A percentile compares a stretch with the other conserved stretches of the same genome.
phyloP scores from a whole-genome alignment of 2,113 vertebrate species.

The Mixornis gularis region DNA sequence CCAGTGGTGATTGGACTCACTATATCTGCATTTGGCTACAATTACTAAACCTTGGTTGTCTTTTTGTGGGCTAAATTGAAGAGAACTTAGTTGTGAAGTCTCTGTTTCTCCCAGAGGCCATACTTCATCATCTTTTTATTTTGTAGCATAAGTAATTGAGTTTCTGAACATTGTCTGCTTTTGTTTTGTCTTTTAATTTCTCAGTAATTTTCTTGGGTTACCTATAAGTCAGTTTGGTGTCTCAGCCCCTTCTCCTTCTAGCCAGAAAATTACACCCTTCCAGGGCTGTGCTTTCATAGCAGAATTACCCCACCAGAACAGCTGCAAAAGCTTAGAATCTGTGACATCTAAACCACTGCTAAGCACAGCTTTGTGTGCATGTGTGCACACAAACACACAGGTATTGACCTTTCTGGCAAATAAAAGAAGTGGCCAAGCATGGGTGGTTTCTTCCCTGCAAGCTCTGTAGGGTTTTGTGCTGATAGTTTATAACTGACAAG shows the following conservation, averaged over 20 bases:
- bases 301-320: neutral
- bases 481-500: neutral
- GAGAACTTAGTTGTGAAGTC: neutral
- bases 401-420: neutral
- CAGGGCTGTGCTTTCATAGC: neutral
- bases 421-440: neutral
- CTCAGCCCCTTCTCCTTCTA: neutral
- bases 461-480: neutral
- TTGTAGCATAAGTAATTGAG: neutral
- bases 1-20: neutral
- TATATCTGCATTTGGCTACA: neutral
- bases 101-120: neutral
- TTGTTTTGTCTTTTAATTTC: neutral
- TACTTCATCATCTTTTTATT: neutral
- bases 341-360: neutral
- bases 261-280: neutral
- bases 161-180: neutral
- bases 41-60: neutral
- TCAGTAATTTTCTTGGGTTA: neutral
- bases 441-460: neutral
- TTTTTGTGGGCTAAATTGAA: neutral
- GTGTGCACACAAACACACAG: neutral
- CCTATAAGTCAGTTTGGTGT: neutral
- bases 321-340: neutral
- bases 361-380: neutral